A percentile compares a stretch with the other conserved stretches of the same genome.
Conservation (phyloP, 2,888 invertebrate species). For the Caenorhabditis sp. region DNA sequence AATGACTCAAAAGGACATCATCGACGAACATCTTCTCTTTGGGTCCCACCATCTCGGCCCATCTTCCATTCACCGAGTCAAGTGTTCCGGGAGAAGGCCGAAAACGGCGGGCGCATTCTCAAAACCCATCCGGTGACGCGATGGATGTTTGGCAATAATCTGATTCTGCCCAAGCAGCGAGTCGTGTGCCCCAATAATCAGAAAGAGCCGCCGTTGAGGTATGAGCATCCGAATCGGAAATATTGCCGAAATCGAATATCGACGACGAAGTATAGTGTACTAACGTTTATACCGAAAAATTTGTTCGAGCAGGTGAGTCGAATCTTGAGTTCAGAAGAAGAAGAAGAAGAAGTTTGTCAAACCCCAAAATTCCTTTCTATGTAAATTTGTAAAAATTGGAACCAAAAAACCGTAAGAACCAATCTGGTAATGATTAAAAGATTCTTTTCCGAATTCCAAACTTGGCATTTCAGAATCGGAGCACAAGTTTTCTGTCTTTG, state of each 20-base stretch:
- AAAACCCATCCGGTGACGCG: constrained; percentile 44
- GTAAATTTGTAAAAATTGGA: too few species aligned
- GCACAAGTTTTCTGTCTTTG: too few species aligned
- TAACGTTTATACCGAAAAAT: constrained; percentile 94
- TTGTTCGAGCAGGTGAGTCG: constrained; percentile 80
- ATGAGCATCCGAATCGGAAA: constrained; percentile 53
- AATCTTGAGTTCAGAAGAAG: too few species aligned
- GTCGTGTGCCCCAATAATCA: constrained; percentile 47
- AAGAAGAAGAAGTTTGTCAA: too few species aligned
- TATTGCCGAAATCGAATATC: constrained; percentile 84
- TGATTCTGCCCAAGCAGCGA: constrained; percentile 36
- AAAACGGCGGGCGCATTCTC: constrained; percentile 52
- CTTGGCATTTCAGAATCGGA: too few species aligned
- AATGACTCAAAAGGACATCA: constrained; percentile 49
- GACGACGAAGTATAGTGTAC: constrained; percentile 91
- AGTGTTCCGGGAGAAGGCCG: constrained; percentile 52
- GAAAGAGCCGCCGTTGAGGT: constrained; percentile 41
- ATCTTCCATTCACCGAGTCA: constrained; percentile 53
- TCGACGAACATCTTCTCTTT: constrained; percentile 55
- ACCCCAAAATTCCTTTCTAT: too few species aligned
- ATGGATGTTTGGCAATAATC: constrained; percentile 46
- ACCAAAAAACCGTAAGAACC: too few species aligned
- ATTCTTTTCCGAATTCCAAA: too few species aligned
- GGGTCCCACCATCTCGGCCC: constrained; percentile 56
- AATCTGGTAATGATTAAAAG: too few species aligned